Base-by-base conservation (phyloP, 53 echinoderm and acorn worm species). In the Arbacia lixula region DNA sequence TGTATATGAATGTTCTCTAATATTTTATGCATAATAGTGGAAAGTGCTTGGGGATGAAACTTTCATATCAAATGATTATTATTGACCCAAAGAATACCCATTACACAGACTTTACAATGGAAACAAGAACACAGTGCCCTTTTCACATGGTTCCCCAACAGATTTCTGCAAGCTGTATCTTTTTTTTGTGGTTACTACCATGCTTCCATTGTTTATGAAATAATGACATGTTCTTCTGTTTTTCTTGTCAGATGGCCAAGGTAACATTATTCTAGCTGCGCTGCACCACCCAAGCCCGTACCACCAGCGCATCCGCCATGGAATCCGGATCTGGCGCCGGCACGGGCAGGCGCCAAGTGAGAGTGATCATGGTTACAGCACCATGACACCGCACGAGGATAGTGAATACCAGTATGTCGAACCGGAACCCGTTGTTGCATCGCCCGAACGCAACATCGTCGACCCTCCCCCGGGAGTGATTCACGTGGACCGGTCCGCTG, bases 371-470 rank as follows among this genome's bases (percentile, higher is more conserved):
- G 99, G 99, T 41, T 98, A 98, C 92, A 98, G 99, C 83, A 98
- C 99, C 62, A 98, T 98, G 99, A 98, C 99, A 28, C 99, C 99
- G 14, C 99, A 98, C 57, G 99, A 98, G 68, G 99, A 98, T 76
- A 94, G 94, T 34, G 99, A 98, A 80, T 98, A 98, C 80, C 94
- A 94, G 22, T 94, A 98, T 46, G 92, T 94, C 20, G 99, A 98
- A 76, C 96, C 96, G 4, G 96, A 96, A 75, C 99, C 99, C 5
- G 85, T 93, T 32, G 90, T 85, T 50, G 88, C 90, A 37, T 90
- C 88, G 12, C 95, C 95, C 3, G 89, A 92, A 8, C 54, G 87
- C 4, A 85, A 88, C 36, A 71, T 86, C 25, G 79, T 95, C 24
- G 95, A 95, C 5, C 90, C 83, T 38, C 95, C 90, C 0, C 92